A percentile compares a stretch with the other conserved stretches of the same genome.
Evolutionary conservation across 2,888 invertebrate genomes (phyloP).

Genomic region (Capitulum mitella): DNA sequence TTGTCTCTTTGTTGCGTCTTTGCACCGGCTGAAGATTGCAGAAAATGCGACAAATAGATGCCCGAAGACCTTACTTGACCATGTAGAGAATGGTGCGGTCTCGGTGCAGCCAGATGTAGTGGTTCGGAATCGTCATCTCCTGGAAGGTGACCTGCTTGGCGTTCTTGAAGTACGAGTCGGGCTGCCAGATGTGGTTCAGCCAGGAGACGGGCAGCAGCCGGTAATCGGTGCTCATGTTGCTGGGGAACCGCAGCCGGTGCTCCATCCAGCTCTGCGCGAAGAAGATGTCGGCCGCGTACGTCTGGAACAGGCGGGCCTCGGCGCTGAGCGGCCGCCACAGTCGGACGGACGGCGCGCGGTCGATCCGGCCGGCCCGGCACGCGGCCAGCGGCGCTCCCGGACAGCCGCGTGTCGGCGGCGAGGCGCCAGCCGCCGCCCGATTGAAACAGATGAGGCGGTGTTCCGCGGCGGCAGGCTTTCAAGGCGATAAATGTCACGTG

Average conservation of each 20-base stretch:
- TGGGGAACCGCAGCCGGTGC: slow-evolving; percentile 76
- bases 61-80: slow-evolving; percentile 89
- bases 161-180: slow-evolving; percentile 89
- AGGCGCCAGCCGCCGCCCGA: no score
- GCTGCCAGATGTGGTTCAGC: slow-evolving; percentile 75
- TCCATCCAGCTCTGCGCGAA: slow-evolving; percentile 89
- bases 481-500: no score
- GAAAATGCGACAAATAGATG: no score
- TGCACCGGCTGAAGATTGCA: no score
- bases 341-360: no score
- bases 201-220: slow-evolving; percentile 40
- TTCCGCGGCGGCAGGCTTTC: no score
- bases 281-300: slow-evolving; percentile 87
- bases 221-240: slow-evolving; percentile 88
- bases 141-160: slow-evolving; percentile 90
- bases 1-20: no score
- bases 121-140: slow-evolving; percentile 90
- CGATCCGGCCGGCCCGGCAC: no score
- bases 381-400: no score
- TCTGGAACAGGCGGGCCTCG: slow-evolving; percentile 50
- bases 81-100: slow-evolving; percentile 85
- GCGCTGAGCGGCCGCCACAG: no score
- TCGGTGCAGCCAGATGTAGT: slow-evolving; percentile 83
- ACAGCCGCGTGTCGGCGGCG: no score
- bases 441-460: no score